phyloP scores from a whole-genome alignment of 2,888 invertebrate species.

The Scelioninae gen. 1 region DNA sequence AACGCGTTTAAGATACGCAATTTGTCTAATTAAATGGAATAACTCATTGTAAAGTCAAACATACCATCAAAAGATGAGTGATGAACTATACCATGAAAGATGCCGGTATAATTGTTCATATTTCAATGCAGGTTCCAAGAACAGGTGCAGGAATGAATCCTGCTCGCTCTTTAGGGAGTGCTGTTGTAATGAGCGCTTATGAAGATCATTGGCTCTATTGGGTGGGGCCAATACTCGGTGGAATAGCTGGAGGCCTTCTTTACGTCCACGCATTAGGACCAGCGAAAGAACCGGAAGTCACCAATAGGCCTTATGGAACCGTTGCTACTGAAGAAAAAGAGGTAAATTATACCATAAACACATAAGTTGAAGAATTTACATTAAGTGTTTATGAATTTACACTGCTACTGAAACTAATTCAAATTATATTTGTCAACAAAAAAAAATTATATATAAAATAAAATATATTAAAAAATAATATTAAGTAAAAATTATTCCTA shows the following conservation, averaged over 20 bases:
- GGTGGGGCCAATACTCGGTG: conserved; percentile 94
- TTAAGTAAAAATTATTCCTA: too few relatives aligned
- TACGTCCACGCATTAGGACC: conserved; percentile 84
- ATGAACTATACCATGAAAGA: not conserved
- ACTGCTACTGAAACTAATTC: too few relatives aligned
- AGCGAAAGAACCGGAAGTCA: conserved; percentile 79
- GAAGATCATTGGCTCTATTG: conserved; percentile 95
- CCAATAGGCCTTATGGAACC: conserved; percentile 80
- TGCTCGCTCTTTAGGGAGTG: conserved; percentile 94
- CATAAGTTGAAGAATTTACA: conserved; percentile 37
- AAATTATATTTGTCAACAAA: too few relatives aligned
- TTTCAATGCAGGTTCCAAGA: conserved; percentile 84
- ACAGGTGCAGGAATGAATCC: conserved; percentile 98
- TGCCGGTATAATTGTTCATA: conserved; percentile 40
- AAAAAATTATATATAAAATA: too few relatives aligned
- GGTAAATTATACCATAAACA: conserved; percentile 76
- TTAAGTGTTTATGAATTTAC: too few relatives aligned
- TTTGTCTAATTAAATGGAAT: conserved; percentile 24
- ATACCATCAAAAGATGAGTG: conserved; percentile 23
- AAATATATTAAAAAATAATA: too few relatives aligned
- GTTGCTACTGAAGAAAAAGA: conserved; percentile 84
- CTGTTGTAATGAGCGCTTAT: conserved; percentile 91
- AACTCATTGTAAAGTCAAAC: conserved; percentile 7
- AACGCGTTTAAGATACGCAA: not conserved
- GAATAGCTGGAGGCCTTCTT: conserved; percentile 90